Evolutionary conservation across 2,113 vertebrate genomes (phyloP).

Genomic region (Hassar affinis): DNA sequence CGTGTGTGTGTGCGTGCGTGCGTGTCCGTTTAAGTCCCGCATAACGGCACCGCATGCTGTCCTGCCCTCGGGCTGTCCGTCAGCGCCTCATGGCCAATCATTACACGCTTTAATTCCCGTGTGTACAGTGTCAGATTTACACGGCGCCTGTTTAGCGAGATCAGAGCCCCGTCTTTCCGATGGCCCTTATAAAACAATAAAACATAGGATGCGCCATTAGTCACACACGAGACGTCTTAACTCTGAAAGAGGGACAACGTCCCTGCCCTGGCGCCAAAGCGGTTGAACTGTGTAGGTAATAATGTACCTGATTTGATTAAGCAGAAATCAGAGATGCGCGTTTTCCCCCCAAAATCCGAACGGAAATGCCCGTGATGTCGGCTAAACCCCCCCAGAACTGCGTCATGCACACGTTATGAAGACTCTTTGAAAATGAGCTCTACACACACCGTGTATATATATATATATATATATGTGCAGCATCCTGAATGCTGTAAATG

Average conservation of each 20-base stretch:
- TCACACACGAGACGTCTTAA: conserved; percentile 2
- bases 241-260: background rate
- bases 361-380: background rate
- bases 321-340: background rate
- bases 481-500: background rate
- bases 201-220: conserved; percentile 27
- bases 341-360: background rate
- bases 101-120: conserved; percentile 47
- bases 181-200: conserved; percentile 37
- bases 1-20: background rate
- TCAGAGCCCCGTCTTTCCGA: conserved; percentile 34
- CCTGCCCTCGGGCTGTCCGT: conserved; percentile 54
- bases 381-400: background rate
- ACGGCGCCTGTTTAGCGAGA: conserved; percentile 42
- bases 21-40: conserved; percentile 38
- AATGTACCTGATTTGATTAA: background rate
- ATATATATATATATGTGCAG: too few species aligned
- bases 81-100: conserved; percentile 54
- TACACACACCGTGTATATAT: background rate
- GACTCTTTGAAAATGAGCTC: background rate
- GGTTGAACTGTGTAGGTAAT: background rate
- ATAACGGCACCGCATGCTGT: conserved; percentile 51
- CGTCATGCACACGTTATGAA: background rate
- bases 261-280: background rate
- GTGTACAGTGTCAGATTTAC: conserved; percentile 47